phyloP scores from a whole-genome alignment of 2,113 vertebrate species.

The Elaphurus davidianus region DNA sequence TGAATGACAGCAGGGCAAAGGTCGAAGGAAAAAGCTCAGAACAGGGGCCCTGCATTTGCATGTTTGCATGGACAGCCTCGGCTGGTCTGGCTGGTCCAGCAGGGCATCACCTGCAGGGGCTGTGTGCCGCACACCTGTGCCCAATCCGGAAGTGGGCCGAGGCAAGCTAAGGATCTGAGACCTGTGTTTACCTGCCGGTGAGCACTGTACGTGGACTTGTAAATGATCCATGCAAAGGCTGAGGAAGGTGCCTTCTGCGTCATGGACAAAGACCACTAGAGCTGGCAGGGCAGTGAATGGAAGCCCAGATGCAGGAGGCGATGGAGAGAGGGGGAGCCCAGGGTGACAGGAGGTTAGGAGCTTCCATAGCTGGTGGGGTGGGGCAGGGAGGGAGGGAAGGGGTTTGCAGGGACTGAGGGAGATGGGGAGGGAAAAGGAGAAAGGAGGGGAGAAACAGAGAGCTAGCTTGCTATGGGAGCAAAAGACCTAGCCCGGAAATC shows the following conservation, averaged over 20 bases:
- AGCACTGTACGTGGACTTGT: rapidly evolving
- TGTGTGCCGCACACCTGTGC: rapidly evolving
- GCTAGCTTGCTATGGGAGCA: background rate
- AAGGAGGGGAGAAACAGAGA: background rate
- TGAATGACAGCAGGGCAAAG: background rate
- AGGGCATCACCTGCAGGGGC: too few relatives aligned
- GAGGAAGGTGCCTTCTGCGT: background rate
- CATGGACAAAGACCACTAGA: background rate
- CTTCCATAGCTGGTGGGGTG: background rate
- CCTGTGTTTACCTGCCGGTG: background rate
- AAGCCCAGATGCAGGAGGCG: background rate
- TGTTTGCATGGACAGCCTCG: rapidly evolving
- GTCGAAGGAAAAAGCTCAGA: background rate
- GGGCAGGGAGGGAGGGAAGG: background rate
- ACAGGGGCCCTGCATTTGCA: rapidly evolving
- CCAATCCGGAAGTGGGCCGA: rapidly evolving
- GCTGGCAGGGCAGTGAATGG: background rate
- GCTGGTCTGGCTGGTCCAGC: background rate
- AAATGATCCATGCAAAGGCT: background rate
- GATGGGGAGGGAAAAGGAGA: background rate
- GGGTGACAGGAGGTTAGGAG: background rate
- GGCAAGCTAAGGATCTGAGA: rapidly evolving
- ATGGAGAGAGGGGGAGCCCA: background rate
- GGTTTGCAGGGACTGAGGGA: background rate
- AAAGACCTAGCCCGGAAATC: background rate